Conservation (phyloP, 2,113 vertebrate species). For the Todiramphus saurophagus region DNA sequence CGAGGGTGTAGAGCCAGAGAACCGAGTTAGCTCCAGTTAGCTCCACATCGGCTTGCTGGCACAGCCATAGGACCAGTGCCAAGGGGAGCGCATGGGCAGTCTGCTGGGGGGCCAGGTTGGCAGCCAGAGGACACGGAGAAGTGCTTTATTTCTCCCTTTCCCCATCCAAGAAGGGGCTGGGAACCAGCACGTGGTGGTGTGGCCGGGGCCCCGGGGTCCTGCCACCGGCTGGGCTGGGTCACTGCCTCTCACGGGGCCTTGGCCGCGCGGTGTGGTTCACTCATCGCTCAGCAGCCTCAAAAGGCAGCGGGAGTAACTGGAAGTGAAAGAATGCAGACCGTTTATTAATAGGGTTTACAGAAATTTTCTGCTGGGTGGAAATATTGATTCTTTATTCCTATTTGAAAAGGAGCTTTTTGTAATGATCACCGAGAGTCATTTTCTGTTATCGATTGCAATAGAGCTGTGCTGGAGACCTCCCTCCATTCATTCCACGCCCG, state of each 20-base stretch:
- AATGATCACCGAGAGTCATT: constrained; percentile 16
- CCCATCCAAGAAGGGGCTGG: background rate
- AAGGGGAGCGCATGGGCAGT: accelerated
- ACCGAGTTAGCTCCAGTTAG: background rate
- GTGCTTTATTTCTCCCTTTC: background rate
- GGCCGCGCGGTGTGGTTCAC: accelerated
- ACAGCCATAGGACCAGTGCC: accelerated
- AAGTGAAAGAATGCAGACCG: constrained; percentile 21
- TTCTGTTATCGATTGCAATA: background rate
- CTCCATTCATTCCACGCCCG: background rate
- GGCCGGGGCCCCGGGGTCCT: background rate
- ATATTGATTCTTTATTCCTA: constrained; percentile 44
- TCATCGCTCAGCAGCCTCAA: background rate
- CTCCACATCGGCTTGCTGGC: accelerated
- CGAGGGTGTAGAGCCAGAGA: accelerated
- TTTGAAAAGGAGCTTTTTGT: constrained; percentile 55
- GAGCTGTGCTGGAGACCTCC: constrained; percentile 17
- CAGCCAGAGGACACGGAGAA: background rate
- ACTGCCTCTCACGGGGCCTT: accelerated
- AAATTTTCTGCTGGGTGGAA: constrained; percentile 30
- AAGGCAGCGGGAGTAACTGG: background rate
- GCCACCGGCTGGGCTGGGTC: background rate
- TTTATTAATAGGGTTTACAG: constrained; percentile 21
- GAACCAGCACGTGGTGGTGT: accelerated
- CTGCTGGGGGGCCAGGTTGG: background rate